phyloP scores from a whole-genome alignment of 2,888 invertebrate species.

The Trichogramma evanescens region DNA sequence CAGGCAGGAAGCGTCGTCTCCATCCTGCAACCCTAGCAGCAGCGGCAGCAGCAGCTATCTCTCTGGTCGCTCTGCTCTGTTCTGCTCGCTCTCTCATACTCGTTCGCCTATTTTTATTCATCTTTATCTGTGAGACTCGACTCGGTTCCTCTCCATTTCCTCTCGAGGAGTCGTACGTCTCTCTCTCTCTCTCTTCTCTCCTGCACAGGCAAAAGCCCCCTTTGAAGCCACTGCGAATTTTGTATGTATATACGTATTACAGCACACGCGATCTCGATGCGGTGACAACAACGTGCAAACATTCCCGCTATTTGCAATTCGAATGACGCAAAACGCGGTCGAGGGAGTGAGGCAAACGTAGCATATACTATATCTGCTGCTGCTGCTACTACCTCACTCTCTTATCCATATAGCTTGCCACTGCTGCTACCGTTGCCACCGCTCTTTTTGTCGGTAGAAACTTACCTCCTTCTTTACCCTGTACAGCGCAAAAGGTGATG shows the following conservation, averaged over 20 bases:
- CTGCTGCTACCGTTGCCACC: constrained; percentile 12
- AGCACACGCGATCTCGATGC: constrained; percentile 27
- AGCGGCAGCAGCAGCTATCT: constrained; percentile 31
- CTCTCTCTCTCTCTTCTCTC: constrained; percentile 10
- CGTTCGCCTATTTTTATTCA: constrained; percentile 47
- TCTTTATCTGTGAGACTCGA: constrained; percentile 48
- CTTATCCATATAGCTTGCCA: constrained; percentile 4
- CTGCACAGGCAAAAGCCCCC: no score
- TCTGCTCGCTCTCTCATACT: constrained; percentile 20
- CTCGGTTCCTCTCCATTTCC: constrained; percentile 49
- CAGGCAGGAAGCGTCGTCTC: constrained; percentile 47
- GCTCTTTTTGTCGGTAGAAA: constrained; percentile 3
- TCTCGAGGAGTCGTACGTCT: constrained; percentile 39
- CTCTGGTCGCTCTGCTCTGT: constrained; percentile 3
- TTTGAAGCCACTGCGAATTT: no score
- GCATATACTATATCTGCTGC: not conserved
- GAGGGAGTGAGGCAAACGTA: constrained; percentile 17
- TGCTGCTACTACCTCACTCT: not conserved
- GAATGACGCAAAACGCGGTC: constrained; percentile 43
- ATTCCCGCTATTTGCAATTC: constrained; percentile 48
- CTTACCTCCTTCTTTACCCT: not conserved
- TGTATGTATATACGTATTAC: no score
- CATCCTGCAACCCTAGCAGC: constrained; percentile 44
- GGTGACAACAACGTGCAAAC: constrained; percentile 48
- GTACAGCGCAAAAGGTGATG: constrained; percentile 8